These are phyloP conservation scores for Vulpes ferrilata DNA, from an alignment of 2,113 vertebrate species.

Conservation along the genomic window DNA sequence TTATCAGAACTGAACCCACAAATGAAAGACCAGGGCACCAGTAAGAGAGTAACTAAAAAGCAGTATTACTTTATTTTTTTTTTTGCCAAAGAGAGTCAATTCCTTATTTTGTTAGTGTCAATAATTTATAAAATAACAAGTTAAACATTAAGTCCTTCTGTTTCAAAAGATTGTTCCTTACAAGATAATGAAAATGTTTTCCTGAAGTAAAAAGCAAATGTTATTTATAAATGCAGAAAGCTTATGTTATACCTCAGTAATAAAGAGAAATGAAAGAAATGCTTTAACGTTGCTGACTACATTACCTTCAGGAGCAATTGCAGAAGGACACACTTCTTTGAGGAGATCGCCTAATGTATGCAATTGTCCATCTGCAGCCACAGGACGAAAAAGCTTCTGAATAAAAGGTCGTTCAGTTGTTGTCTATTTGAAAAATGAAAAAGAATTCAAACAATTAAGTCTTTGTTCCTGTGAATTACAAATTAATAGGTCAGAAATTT, in stretches of 20 bases:
- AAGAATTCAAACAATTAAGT: conserved; percentile 25
- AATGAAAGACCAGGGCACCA: conserved; percentile 1
- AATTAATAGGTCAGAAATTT: neutral
- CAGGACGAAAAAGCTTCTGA: conserved; percentile 97
- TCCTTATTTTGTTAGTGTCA: conserved; percentile 5
- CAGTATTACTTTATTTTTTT: conserved; percentile 24
- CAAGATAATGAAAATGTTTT: conserved; percentile 54
- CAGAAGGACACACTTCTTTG: conserved; percentile 94
- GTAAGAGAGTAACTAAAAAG: neutral
- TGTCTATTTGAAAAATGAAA: conserved; percentile 87
- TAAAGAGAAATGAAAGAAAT: neutral
- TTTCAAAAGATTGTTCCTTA: conserved; percentile 29
- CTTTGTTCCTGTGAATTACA: neutral
- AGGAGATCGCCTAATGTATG: conserved; percentile 96
- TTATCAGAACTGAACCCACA: neutral
- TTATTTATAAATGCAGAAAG: conserved; percentile 4
- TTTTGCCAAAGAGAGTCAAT: neutral
- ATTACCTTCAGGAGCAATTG: conserved; percentile 92
- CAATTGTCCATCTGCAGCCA: conserved; percentile 92
- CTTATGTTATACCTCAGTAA: neutral
- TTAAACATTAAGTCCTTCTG: conserved; percentile 21
- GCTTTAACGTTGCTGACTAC: neutral
- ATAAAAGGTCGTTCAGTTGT: conserved; percentile 95
- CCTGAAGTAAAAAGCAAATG: neutral
- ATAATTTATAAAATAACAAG: conserved; percentile 46